Percentiles rank a stretch among this genome's conserved stretches.
phyloP scores from a whole-genome alignment of 53 echinoderm and acorn worm species.

The Paracentrotus lividus region DNA sequence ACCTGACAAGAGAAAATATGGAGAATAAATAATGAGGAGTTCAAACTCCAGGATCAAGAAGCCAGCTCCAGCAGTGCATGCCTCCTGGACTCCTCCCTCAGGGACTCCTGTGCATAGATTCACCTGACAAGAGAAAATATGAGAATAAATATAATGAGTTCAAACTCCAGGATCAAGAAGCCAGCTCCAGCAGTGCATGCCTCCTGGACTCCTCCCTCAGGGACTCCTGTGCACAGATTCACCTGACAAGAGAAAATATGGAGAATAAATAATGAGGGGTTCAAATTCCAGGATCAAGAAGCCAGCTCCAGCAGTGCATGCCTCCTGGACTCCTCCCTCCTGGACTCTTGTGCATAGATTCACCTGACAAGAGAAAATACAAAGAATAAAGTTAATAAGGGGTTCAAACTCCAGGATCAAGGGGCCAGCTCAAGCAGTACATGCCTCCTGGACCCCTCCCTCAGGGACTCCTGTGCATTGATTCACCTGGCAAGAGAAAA shows the following conservation, averaged over 20 bases:
- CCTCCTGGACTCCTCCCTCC: slow-evolving; percentile 78
- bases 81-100: slow-evolving; percentile 78
- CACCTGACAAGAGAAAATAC: no score
- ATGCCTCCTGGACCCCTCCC: slow-evolving; percentile 83
- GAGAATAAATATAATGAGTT: no score
- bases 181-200: slow-evolving; percentile 96
- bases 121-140: no score
- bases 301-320: slow-evolving; percentile 96
- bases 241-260: no score
- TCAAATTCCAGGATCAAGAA: slow-evolving; percentile 95
- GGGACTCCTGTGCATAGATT: slow-evolving; percentile 88
- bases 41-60: slow-evolving; percentile 95
- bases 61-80: slow-evolving; percentile 96
- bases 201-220: slow-evolving; percentile 81
- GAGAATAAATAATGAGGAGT: no score
- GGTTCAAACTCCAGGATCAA: slow-evolving; percentile 93
- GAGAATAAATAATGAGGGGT: no score
- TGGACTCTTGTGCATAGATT: slow-evolving; percentile 87
- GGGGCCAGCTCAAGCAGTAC: slow-evolving; percentile 94
- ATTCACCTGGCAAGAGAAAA: no score
- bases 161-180: slow-evolving; percentile 92
- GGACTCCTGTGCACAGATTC: no score
- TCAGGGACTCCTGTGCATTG: slow-evolving; percentile 79
- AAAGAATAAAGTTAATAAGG: no score
- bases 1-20: no score